Evolutionary conservation across 1,140 invertebrate species (phyloP), one percentile per base, ranked within the genome.

Genomic region (Lordiphosa clarofinis): DNA sequence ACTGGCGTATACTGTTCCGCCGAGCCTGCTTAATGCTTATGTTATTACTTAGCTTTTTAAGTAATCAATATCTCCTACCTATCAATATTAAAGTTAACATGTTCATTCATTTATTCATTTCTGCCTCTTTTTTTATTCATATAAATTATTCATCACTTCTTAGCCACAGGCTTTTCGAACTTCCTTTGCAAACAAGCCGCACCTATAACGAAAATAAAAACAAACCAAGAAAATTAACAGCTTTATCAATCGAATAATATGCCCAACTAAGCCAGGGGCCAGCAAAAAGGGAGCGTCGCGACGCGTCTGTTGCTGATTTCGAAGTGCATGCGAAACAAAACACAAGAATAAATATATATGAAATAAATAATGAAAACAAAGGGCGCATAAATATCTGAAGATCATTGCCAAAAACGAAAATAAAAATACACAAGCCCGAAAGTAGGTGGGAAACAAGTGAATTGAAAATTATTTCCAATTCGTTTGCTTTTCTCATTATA

Each of bases 401-500:
- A 81, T 81, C 76, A 71, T 61, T 28, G 56, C 46, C 46, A 50
- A 50, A 70, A 21, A 21, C 21, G 21, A 21, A 21, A 21, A 21
- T 4, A 21, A 48, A 47, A 67, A 38, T n/a, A 11, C 40, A 52
- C 21, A 33, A 12, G 38, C 38, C 33, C 76, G 78, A 84, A 82
- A 69, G 76, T 82, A 87, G 82, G 76, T 76, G 82, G 76, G 70
- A 73, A 87, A 87, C 73, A 87, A 87, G 76, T 82, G 82, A 87
- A 87, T 87, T 87, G 84, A 87, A 87, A 87, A 87, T 87, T 84
- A 87, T 87, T 87, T 86, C 64, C 84, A 79, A 79, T 87, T 87
- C 84, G 84, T 87, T 87, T 87, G 84, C 84, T 82, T 82, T 87
- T 87, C 84, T 87, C 84, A 87, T 87, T 87, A 87, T 87, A 87